Base-by-base conservation (phyloP, 2,888 invertebrate genomes). In the Drosophila borborema region DNA sequence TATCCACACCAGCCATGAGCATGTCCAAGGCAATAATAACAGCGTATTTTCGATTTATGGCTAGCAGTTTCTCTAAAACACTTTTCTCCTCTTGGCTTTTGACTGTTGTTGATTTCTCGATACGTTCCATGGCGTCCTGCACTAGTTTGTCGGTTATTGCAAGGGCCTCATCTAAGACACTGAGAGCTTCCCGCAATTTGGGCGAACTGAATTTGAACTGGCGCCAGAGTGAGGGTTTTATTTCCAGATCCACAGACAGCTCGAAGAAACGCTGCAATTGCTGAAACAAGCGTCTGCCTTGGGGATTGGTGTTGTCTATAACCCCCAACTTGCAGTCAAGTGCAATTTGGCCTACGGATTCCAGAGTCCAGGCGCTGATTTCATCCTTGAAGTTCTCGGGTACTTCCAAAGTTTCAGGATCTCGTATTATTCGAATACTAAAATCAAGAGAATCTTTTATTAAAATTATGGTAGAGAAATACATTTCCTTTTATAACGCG, bases 1-100 rank as follows among this genome's bases (percentile, higher is more conserved):
- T 96, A 86, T 96, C 96, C 55, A 96, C 94, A 64, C 96, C 96
- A 59, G 95, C 96, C 48, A 95, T 92, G 31, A 96, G 85, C 95
- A 96, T 95, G 89, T 96, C 96, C 78, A 95, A 94, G 0, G 95
- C 95, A 95, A 96, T 96, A 77, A 95, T 93, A 31, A 94, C 85
- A 0, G 96, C 96, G 16, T 95, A 94, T 84, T 93, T 94, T 71
- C 94, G 94, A 81, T 95, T 95, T 38, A 95, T 94, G 45, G 93
- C 94, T 51, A 95, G 90, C 16, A 96, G 91, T 82, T 94, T 95
- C 89, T 96, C 95, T 61, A 96, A 92, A 18, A 96, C 94, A 87
- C 95, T 95, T 77, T 80, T 61, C 18, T 94, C 94, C 4, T 51
- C 28, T 28, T 74, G 66, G 34, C 43, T 36, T 10, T 53, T 55